Conservation (phyloP, 2,113 vertebrate genomes). For the Callospermophilus lateralis region DNA sequence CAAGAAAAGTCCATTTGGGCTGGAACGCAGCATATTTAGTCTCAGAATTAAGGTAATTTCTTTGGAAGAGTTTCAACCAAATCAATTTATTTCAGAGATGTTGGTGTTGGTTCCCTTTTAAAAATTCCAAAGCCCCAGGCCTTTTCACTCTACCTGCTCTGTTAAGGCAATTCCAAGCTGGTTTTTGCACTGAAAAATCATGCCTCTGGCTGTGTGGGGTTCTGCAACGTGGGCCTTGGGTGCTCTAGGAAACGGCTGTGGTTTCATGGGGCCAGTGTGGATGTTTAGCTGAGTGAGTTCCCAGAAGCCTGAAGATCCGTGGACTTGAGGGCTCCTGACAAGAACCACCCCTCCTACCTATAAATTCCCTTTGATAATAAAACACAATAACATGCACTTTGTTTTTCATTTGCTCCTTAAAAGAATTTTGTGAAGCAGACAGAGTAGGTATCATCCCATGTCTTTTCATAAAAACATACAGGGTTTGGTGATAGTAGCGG, state of each 20-base stretch:
- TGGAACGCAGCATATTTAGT: conserved; percentile 83
- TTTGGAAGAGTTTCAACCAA: conserved; percentile 82
- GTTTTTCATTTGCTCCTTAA: neutral
- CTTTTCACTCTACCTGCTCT: conserved; percentile 77
- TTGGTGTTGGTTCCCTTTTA: conserved; percentile 80
- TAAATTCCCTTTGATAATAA: conserved; percentile 38
- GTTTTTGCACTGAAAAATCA: neutral
- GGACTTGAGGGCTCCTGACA: neutral
- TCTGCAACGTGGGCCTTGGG: neutral
- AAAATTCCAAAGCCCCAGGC: conserved; percentile 81
- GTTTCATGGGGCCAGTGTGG: neutral
- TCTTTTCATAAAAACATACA: neutral
- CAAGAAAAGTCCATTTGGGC: conserved; percentile 82
- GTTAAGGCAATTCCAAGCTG: conserved; percentile 47
- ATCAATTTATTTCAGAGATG: conserved; percentile 82
- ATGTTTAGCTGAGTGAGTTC: neutral
- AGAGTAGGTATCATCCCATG: neutral
- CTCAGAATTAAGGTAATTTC: conserved; percentile 86
- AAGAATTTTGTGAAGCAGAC: neutral
- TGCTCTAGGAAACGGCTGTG: neutral
- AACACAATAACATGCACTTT: neutral
- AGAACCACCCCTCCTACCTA: neutral
- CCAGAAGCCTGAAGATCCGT: neutral
- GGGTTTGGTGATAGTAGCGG: neutral
- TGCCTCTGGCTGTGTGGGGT: neutral